Base-by-base conservation (phyloP, 37 sponge, comb jelly and placozoan species). In the Eunapius fragilis region DNA sequence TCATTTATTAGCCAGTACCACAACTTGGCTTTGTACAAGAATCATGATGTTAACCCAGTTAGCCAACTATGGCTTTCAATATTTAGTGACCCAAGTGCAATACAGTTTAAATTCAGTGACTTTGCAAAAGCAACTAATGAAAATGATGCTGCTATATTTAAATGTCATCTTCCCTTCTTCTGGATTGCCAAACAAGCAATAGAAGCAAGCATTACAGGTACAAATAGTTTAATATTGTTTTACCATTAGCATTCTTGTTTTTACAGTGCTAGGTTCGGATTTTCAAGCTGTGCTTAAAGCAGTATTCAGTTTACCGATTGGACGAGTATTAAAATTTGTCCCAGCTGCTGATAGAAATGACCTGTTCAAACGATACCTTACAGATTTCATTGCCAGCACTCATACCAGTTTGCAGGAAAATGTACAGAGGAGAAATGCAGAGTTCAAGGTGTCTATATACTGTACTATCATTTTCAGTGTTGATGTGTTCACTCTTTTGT, bases 91-190 rank as follows among this genome's bases (percentile, higher is more conserved):
- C 14, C 69, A 6, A 26, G 36, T 2, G 34, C 82, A 6, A 22
- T 68, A 35, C 82, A 85, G 31, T 71, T 91, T n/a, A 69, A 74
- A 22, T 81, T 80, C 36, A 23, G 24, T 17, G 84, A 87, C 19
- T 48, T 87, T n/a, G 33, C 67, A 6, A 23, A 9, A 58, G 19
- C 58, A 58, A 58, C 3, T 9, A 41, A 6, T 41, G 3, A 41
- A 3, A 41, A 17, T 11, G 14, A 11, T 58, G 58, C 6, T 17
- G 14, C 19, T 58, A 19, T 1, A 19, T 86, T 80, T 34, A 31
- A 71, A n/a, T 96, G 93, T 49, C 76, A 90, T 48, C 78, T 96
- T 31, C 97, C 97, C 0, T 96, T 96, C 78, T 96, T 90, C 19
- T 96, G 97, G 97, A 67, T 93, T 0, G 70, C 92, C 25, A 89